Conservation (phyloP, 1,140 invertebrate species). For the Drosophila lacteicornis region DNA sequence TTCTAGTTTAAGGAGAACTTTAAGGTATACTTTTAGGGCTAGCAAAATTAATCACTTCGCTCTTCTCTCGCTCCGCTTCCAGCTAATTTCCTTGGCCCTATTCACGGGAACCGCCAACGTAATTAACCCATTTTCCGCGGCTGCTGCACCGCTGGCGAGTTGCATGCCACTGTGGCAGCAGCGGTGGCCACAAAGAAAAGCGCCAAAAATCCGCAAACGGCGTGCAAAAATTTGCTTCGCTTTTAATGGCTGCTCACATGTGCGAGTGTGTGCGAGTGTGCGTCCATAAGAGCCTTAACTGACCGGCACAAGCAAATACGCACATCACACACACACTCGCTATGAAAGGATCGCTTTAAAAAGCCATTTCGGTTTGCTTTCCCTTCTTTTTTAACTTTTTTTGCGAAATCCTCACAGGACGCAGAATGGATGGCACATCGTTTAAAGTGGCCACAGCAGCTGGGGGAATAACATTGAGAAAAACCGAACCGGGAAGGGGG, state of each 20-base stretch:
- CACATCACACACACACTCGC: constrained; percentile 2
- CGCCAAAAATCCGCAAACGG: constrained; percentile 51
- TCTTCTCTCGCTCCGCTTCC: too few relatives aligned
- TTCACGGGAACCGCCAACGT: constrained; percentile 46
- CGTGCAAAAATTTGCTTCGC: constrained; percentile 67
- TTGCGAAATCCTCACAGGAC: constrained; percentile 12
- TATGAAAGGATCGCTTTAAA: constrained; percentile 66
- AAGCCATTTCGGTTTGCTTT: constrained; percentile 70
- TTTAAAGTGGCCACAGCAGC: constrained; percentile 66
- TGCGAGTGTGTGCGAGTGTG: constrained; percentile 35
- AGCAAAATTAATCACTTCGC: background rate
- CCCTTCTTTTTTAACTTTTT: constrained; percentile 10
- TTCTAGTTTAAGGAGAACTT: constrained; percentile 16
- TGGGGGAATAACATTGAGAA: constrained; percentile 14
- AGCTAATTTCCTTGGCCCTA: constrained; percentile 24
- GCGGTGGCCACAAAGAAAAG: constrained; percentile 42
- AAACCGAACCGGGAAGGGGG: constrained; percentile 26
- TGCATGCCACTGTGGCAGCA: constrained; percentile 21
- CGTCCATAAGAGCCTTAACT: constrained; percentile 62
- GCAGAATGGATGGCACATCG: constrained; percentile 44
- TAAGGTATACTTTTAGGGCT: background rate
- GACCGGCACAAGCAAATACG: constrained; percentile 51
- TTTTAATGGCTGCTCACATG: constrained; percentile 67
- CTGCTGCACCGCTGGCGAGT: constrained; percentile 49
- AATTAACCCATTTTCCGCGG: constrained; percentile 73